phyloP scores from a whole-genome alignment of 2,113 vertebrate species.

The Picathartes gymnocephalus region DNA sequence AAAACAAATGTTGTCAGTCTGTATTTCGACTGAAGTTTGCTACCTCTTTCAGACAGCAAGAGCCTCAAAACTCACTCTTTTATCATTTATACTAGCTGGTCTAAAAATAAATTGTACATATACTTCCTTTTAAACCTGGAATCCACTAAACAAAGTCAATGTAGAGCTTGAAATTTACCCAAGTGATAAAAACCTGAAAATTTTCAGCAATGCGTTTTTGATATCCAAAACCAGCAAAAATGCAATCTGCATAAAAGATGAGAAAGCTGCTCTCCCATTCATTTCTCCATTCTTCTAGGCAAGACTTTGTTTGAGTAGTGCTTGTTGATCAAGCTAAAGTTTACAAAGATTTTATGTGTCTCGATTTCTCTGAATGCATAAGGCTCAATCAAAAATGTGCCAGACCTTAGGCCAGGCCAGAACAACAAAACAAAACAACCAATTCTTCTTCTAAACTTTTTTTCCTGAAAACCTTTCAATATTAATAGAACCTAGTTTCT shows the following conservation, averaged over 20 bases:
- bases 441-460: not conserved
- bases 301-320: not conserved
- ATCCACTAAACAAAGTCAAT: not conserved
- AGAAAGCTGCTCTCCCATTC: not conserved
- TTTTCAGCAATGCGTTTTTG: not conserved
- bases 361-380: not conserved
- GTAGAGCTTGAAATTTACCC: not conserved
- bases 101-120: not conserved
- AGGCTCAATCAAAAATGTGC: not conserved
- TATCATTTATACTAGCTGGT: not conserved
- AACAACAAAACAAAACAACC: not conserved
- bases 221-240: not conserved
- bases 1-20: conserved; percentile 3
- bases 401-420: not conserved
- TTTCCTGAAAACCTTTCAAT: not conserved
- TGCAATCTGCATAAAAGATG: not conserved
- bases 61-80: not conserved
- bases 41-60: not conserved
- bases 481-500: not conserved
- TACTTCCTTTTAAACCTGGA: not conserved
- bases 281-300: not conserved
- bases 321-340: not conserved
- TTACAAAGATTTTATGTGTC: not conserved
- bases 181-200: not conserved
- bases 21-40: not conserved